Base-by-base conservation (phyloP, 2,113 vertebrate species). In the Hiodon alosoides region DNA sequence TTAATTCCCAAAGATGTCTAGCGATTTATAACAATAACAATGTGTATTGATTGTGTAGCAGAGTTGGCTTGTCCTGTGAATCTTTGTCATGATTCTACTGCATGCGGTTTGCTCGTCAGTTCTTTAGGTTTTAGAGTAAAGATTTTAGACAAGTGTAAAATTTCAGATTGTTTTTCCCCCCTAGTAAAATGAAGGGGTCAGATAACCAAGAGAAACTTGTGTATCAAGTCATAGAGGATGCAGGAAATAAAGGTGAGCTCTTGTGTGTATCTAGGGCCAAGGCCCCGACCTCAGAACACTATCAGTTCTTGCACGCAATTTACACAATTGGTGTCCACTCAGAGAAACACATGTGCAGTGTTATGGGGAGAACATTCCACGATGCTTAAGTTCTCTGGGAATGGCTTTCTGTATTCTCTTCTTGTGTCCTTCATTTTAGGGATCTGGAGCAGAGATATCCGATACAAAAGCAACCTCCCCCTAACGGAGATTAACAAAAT, bases 401-500 rank as follows among this genome's bases (percentile, higher is more conserved):
- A 2, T 55, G 8, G 31, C 75, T 5, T 9, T 14, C 14, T 13
- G 0, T 13, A 55, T 46, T 31, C 47, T n/a, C 47, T 66, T 13
- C 52, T 61, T 3, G 72, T 55, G 14, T 70, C 50, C 76, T 16
- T 70, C 46, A 2, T 76, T 76, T 71, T 80, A 98, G 97, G 96
- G 73, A 98, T 99, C 87, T 99, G 97, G 97, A 99, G 95, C 87
- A 90, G 97, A 82, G 97, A 99, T 78, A 98, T 98, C 69, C 90
- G 97, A 13, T 98, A 96, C 66, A 99, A 99, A 91, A 98, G 97
- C 80, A 99, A 98, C 84, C 93, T 99, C 57, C 97, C 97, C 60
- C 90, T 99, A 87, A 98, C 97, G 0, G 97, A 99, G 89, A 95
- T 99, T 83, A 99, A 99, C 88, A 99, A 99, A 89, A 99, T 99